A percentile compares a stretch with the other conserved stretches of the same genome.
These are phyloP conservation scores for Apeltes quadracus DNA, from an alignment of 2,113 vertebrate genomes.

Conservation along the genomic window DNA sequence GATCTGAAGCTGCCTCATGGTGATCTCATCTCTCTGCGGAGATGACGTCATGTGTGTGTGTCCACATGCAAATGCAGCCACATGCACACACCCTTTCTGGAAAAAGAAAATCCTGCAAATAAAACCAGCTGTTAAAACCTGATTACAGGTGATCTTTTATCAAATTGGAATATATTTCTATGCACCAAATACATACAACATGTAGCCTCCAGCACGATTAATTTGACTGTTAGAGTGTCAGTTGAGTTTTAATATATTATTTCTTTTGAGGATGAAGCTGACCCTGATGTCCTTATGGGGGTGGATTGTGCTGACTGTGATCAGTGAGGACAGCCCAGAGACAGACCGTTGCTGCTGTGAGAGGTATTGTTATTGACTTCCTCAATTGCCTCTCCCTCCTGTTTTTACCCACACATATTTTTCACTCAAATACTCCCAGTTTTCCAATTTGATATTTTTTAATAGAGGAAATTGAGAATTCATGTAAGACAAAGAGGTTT, in stretches of 20 bases:
- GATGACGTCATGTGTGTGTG: constrained; percentile 47
- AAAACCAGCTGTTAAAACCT: background rate
- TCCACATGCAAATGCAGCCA: constrained; percentile 16
- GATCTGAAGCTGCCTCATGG: background rate
- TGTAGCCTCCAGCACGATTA: background rate
- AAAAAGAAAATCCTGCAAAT: background rate
- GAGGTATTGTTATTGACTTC: background rate
- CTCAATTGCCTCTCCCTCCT: background rate
- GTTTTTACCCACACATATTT: background rate
- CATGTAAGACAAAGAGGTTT: background rate
- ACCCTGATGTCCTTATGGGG: background rate
- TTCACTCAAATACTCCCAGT: background rate
- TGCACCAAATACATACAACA: fast-evolving
- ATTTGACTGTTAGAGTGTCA: background rate
- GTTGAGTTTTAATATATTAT: background rate
- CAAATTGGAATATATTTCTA: background rate
- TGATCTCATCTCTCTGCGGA: constrained; percentile 55
- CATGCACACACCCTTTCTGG: background rate
- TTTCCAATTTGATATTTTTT: background rate
- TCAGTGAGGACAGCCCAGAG: background rate
- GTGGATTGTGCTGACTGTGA: background rate
- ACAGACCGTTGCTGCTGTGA: background rate
- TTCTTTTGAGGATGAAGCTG: background rate
- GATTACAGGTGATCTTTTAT: background rate
- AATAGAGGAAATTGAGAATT: fast-evolving